Evolutionary conservation across 2,113 vertebrate species (phyloP).

Genomic region (Leiothrix lutea): DNA sequence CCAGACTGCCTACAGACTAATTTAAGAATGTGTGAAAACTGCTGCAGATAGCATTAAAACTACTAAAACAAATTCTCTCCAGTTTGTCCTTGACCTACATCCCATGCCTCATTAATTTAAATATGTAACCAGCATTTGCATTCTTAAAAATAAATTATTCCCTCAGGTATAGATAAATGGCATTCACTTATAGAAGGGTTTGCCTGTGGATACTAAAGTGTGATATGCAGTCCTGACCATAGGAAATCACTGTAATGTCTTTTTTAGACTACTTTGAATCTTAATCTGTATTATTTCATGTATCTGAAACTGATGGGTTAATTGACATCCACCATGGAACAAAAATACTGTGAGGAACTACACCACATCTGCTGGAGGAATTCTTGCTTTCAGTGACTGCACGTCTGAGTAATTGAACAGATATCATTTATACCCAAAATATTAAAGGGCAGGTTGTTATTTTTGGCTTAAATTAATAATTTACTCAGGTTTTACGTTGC

Average conservation of each 20-base stretch:
- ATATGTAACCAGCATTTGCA: conserved; percentile 2
- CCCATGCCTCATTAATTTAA: conserved; percentile 9
- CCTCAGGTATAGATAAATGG: not conserved
- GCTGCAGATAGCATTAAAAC: conserved; percentile 6
- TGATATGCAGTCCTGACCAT: not conserved
- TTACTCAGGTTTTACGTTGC: conserved; percentile 48
- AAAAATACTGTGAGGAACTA: not conserved
- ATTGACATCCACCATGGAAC: not conserved
- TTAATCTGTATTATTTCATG: not conserved
- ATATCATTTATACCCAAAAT: conserved; percentile 32
- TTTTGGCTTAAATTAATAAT: conserved; percentile 57
- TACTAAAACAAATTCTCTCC: not conserved
- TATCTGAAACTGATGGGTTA: not conserved
- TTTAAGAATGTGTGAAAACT: conserved; percentile 9
- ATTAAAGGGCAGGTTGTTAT: conserved; percentile 29
- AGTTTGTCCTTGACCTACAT: not conserved
- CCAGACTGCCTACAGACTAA: not conserved
- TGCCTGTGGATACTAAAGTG: not conserved
- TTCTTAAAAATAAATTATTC: conserved; percentile 19
- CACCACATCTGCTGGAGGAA: not conserved
- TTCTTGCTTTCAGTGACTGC: not conserved
- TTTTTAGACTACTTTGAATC: not conserved
- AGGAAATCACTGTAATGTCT: not conserved
- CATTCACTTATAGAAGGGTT: not conserved
- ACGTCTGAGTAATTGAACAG: conserved; percentile 10